Base-by-base conservation (phyloP, 2,888 invertebrate species). In the Amphipoea lucens region DNA sequence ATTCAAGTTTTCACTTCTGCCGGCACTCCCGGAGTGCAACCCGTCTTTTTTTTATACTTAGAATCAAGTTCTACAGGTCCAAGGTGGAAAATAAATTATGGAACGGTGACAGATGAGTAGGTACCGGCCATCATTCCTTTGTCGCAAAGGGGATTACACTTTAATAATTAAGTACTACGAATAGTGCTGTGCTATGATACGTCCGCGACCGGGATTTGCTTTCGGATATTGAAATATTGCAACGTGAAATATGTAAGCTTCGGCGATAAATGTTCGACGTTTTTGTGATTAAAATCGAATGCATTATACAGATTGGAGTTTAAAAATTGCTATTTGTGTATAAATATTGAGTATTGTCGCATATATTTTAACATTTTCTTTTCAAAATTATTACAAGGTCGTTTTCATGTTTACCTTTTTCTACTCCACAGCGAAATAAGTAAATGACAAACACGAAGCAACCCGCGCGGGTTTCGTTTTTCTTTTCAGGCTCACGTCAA, bases 151-250 rank as follows among this genome's bases (percentile, higher is more conserved):
- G 88, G 82, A 90, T 91, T 86, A 90, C 73, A 79, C 68, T 86
- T 88, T 85, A 91, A 91, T 91, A 89, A 91, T 91, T 88, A 87
- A 89, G 81, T 72, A 78, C 75, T 67, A 20, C 51, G 70, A 82
- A 84, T 88, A 88, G 90, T 89, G 88, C 60, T 83, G 89, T 60
- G 68, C 80, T 57, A 48, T 36, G 78, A 82, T 79, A 80, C 69
- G 42, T 70, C 69, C 66, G 74, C 57, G 66, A 48, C 11, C 69
- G 77, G 84, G 72, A 87, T 72, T 77, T 57, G 72, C 40, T 73
- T 57, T 77, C 69, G 42, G 57, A 75, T 77, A 87, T 83, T 62
- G 71, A 82, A 84, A 84, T 84, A 82, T 84, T 76, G 63, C 71
- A 65, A 77, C 54, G 60, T 74, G 48, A 57, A 86, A 79, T 82